Conservation (phyloP, 2,888 invertebrate species). For the Altica lythri region DNA sequence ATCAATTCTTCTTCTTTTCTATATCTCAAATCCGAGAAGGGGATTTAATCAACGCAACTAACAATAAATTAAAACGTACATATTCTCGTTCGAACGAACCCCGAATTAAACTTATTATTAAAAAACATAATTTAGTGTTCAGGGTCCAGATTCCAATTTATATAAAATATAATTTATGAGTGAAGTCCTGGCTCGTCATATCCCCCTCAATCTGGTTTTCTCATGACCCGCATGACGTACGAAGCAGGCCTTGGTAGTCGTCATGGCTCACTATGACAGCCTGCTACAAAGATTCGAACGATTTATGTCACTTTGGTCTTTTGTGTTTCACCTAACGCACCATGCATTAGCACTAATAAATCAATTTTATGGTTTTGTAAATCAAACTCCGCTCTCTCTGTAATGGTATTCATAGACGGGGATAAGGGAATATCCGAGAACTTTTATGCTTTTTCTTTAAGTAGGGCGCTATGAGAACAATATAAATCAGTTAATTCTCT, state of each 20-base stretch:
- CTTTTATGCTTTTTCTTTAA: too few relatives aligned
- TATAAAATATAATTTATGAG: constrained; percentile 46
- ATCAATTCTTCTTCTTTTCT: constrained; percentile 13
- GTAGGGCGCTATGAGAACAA: too few relatives aligned
- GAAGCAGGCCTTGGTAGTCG: constrained; percentile 33
- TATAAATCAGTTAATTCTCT: too few relatives aligned
- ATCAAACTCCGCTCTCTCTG: constrained; percentile 52
- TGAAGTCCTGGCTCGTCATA: constrained; percentile 37
- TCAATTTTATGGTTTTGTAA: constrained; percentile 60
- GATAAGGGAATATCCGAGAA: constrained; percentile 8
- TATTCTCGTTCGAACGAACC: constrained; percentile 21
- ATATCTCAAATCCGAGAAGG: constrained; percentile 16
- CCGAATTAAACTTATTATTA: constrained; percentile 36
- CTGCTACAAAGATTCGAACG: constrained; percentile 56
- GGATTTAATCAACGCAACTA: constrained; percentile 32
- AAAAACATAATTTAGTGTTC: constrained; percentile 36
- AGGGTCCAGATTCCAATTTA: constrained; percentile 44
- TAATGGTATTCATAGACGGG: constrained; percentile 12
- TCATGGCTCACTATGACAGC: constrained; percentile 50
- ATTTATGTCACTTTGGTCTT: constrained; percentile 58
- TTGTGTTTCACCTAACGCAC: constrained; percentile 58
- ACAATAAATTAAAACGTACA: constrained; percentile 31
- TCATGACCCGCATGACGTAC: constrained; percentile 44
- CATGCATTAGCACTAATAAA: constrained; percentile 58
- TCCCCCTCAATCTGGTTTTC: constrained; percentile 43